Percentiles rank a stretch among this genome's conserved stretches.
phyloP scores from a whole-genome alignment of 1,140 invertebrate species.

The Drosophila nebulosa region DNA sequence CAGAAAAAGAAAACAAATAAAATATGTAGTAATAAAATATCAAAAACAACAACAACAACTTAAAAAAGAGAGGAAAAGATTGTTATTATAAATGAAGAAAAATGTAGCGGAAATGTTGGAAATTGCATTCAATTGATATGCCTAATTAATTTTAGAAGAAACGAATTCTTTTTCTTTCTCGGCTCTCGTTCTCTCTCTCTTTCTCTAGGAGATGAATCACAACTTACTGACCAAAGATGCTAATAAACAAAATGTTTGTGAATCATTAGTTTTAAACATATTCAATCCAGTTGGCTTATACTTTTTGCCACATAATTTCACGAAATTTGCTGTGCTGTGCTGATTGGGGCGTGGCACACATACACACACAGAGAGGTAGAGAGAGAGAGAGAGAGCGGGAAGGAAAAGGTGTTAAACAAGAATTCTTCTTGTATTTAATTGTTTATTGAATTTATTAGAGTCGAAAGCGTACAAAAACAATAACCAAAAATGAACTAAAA shows the following conservation, averaged over 20 bases:
- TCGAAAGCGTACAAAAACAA: neutral
- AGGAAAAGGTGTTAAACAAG: neutral
- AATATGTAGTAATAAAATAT: neutral
- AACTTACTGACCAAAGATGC: neutral
- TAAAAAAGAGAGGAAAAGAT: neutral
- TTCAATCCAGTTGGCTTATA: neutral
- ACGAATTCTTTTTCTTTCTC: neutral
- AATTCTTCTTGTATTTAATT: neutral
- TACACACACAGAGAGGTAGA: neutral
- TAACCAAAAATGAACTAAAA: neutral
- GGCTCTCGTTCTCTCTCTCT: too few species aligned
- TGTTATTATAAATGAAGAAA: neutral
- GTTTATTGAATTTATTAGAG: constrained; percentile 1
- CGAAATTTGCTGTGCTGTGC: neutral
- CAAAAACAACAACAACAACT: neutral
- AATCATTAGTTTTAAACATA: constrained; percentile 11
- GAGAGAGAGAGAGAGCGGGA: neutral
- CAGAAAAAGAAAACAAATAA: neutral
- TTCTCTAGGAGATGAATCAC: neutral
- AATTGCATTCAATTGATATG: constrained; percentile 8
- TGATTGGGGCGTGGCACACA: neutral
- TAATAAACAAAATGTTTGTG: neutral
- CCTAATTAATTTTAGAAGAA: constrained; percentile 10
- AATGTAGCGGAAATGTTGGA: constrained; percentile 30
- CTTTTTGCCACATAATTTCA: neutral